Evolutionary conservation across 2,797 vertebrate genomes (phyloP).

Genomic region (Babyrousa celebensis): DNA sequence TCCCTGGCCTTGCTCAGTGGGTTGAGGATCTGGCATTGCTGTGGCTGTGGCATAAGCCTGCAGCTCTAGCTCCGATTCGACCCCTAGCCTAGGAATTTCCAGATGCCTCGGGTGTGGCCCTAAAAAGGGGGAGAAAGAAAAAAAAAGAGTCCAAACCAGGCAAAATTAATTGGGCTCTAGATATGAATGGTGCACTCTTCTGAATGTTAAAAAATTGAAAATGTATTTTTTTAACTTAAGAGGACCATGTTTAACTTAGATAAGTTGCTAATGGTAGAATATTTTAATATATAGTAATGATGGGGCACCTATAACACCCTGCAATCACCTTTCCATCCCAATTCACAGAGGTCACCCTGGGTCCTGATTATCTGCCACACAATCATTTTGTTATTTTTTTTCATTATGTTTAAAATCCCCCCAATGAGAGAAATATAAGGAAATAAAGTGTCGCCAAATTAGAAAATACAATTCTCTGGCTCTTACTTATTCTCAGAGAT

Average conservation of each 20-base stretch:
- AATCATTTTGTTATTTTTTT: neutral
- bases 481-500: conserved; percentile 17
- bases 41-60: no score
- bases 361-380: neutral
- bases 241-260: neutral
- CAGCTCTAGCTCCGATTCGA: no score
- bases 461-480: neutral
- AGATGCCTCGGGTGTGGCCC: no score
- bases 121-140: neutral
- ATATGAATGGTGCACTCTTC: neutral
- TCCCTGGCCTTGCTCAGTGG: no score
- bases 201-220: neutral
- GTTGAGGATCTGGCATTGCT: no score
- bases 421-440: conserved; percentile 22
- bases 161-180: neutral
- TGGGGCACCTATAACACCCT: neutral
- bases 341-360: neutral
- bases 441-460: conserved; percentile 26
- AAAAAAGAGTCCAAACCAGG: neutral
- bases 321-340: neutral
- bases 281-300: neutral
- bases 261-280: neutral
- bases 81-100: no score
- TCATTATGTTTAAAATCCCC: conserved; percentile 19
- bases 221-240: conserved; percentile 23